Evolutionary conservation across 2,113 vertebrate species (phyloP).

Genomic region (Chrysochloris asiatica): DNA sequence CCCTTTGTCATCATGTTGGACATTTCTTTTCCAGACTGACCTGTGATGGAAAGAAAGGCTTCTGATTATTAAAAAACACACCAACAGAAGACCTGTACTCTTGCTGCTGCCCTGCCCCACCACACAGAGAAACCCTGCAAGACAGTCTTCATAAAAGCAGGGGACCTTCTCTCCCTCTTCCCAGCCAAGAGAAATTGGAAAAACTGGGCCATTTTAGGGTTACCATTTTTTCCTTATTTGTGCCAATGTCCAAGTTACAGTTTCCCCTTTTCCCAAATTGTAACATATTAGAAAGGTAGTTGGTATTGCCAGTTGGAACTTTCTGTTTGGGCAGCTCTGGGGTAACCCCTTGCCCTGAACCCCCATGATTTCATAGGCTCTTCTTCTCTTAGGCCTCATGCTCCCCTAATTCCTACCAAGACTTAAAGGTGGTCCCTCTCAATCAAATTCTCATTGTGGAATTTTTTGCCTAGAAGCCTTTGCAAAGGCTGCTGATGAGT

Average conservation of each 20-base stretch:
- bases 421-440: slow-evolving; percentile 62
- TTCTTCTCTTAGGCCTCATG: slow-evolving; percentile 21
- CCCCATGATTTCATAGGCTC: slow-evolving; percentile 28
- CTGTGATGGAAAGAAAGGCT: slow-evolving; percentile 63
- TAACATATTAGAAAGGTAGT: slow-evolving; percentile 73
- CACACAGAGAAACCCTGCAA: not conserved
- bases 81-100: slow-evolving; percentile 25
- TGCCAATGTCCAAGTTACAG: slow-evolving; percentile 83
- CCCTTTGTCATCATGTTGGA: slow-evolving; percentile 69
- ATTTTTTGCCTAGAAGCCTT: slow-evolving; percentile 55
- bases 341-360: slow-evolving; percentile 15
- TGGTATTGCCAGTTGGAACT: slow-evolving; percentile 83
- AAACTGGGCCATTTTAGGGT: slow-evolving; percentile 74
- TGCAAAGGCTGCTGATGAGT: slow-evolving; percentile 42
- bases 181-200: slow-evolving; percentile 62
- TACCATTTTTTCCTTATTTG: slow-evolving; percentile 76
- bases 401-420: slow-evolving; percentile 59
- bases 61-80: slow-evolving; percentile 53
- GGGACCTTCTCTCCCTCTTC: slow-evolving; percentile 27
- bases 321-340: slow-evolving; percentile 76
- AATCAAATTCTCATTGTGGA: slow-evolving; percentile 60
- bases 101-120: not conserved
- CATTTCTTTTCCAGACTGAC: slow-evolving; percentile 79
- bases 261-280: slow-evolving; percentile 79
- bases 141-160: slow-evolving; percentile 52